Base-by-base conservation (phyloP, 2,113 vertebrate genomes). In the Tiliqua scincoides region DNA sequence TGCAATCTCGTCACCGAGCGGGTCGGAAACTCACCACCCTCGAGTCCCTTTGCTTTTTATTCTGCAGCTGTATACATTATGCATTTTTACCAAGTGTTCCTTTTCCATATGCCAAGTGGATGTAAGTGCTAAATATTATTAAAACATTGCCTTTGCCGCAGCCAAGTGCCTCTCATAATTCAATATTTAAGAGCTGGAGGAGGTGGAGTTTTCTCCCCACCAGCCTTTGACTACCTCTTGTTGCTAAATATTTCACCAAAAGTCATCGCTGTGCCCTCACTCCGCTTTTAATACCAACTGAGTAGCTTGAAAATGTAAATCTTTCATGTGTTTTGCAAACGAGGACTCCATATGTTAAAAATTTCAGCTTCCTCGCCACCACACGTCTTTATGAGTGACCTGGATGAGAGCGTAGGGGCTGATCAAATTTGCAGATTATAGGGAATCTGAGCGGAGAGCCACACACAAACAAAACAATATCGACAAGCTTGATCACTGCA, bases 181-280 rank as follows among this genome's bases (percentile, higher is more conserved):
- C 68, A 91, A 86, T 84, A 91, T 91, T 91, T 84, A 94, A 87
- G 87, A 71, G 27, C 15, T 93, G 72, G 27, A 70, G 43, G 27
- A 70, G 43, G 23, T 70, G 21, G 43, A 48, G 0, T 0, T 75
- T 80, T 85, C n/a, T 35, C 0, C 63, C 79, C 83, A 48, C 48
- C 80, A 74, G 57, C 32, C 0, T 65, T 4, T 88, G 3, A 43
- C 3, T 25, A 7, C 37, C 37, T 79, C 10, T 85, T 82, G 87
- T 89, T 73, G 20, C 8, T 88, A 85, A 92, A 90, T 87, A 79
- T 86, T 87, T 90, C 76, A 89, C 80, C 35, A 48, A 74, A 91
- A 76, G 6, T 48, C 35, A 0, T 75, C 0, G 1, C 27, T 82
- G 85, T 91, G 80, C 37, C n/a, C 37, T 5, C 1, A 27, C 7